A percentile compares a stretch with the other conserved stretches of the same genome.
Evolutionary conservation across 2,797 vertebrate species (phyloP).

Genomic region (Pangasius krempfi): DNA sequence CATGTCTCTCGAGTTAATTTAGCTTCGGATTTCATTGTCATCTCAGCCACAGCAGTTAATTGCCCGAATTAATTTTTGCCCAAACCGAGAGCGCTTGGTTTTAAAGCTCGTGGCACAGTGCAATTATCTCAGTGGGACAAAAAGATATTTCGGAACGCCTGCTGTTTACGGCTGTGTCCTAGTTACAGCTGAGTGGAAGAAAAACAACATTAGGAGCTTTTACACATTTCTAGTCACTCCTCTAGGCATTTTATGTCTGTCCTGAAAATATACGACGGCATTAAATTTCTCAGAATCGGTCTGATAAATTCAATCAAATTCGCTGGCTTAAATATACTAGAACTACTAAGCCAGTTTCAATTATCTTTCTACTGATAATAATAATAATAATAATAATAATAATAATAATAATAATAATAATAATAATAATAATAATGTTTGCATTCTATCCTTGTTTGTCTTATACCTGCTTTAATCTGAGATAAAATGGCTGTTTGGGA

Average conservation of each 20-base stretch:
- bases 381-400: background rate
- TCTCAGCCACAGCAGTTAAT: slow-evolving; percentile 24
- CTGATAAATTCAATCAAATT: background rate
- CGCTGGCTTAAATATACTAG: background rate
- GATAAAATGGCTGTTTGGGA: background rate
- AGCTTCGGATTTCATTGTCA: slow-evolving; percentile 6
- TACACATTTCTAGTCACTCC: background rate
- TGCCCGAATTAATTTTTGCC: slow-evolving; percentile 42
- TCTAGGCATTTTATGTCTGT: background rate
- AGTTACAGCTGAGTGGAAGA: slow-evolving; percentile 23
- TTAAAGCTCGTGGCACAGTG: slow-evolving; percentile 18
- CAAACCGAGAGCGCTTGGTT: slow-evolving; percentile 13
- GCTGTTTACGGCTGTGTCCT: slow-evolving; percentile 31
- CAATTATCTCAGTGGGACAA: slow-evolving; percentile 39
- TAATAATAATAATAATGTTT: background rate
- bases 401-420: background rate
- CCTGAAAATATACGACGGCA: background rate
- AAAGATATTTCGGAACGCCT: slow-evolving; percentile 7
- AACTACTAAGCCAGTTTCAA: background rate
- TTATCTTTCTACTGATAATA: background rate
- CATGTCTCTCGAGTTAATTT: slow-evolving; percentile 3
- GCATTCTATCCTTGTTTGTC: background rate
- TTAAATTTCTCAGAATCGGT: background rate
- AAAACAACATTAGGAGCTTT: slow-evolving; percentile 11
- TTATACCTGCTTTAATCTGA: background rate